phyloP scores from a whole-genome alignment of 2,888 invertebrate species.

The Sinotaia quadrata region DNA sequence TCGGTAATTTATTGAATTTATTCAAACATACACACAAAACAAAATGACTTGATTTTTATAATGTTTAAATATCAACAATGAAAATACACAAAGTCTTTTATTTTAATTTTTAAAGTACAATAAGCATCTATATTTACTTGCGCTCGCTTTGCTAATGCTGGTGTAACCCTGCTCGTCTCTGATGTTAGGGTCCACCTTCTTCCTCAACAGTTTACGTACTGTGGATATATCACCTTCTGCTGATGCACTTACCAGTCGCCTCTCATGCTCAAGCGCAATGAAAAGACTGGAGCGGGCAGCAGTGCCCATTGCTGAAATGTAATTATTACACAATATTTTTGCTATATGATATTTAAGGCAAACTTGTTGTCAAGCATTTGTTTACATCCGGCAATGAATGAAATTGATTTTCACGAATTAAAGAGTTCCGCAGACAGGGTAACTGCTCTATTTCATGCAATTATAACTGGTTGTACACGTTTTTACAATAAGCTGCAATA shows the following conservation, averaged over 20 bases:
- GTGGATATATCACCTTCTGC: conserved; percentile 55
- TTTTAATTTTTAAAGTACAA: too few species aligned
- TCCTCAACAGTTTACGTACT: conserved; percentile 57
- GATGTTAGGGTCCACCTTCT: conserved; percentile 49
- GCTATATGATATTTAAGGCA: background rate
- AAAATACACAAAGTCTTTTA: too few species aligned
- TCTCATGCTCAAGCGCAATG: conserved; percentile 51
- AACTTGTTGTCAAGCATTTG: background rate
- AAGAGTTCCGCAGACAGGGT: too few species aligned
- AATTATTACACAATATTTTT: background rate
- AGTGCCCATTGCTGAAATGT: conserved; percentile 18
- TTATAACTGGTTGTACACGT: too few species aligned
- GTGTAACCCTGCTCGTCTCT: conserved; percentile 48
- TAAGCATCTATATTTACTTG: conserved; percentile 47
- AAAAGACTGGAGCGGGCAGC: conserved; percentile 45
- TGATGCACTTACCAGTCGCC: conserved; percentile 50
- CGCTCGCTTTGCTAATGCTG: conserved; percentile 50
- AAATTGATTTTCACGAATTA: background rate
- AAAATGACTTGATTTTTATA: too few species aligned
- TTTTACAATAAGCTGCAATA: too few species aligned
- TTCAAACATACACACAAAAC: too few species aligned
- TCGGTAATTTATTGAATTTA: too few species aligned
- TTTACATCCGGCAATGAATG: background rate
- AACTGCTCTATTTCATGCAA: too few species aligned
- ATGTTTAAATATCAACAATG: too few species aligned